Conservation (phyloP, 2,113 vertebrate species). For the Protobothrops flavoviridis region DNA sequence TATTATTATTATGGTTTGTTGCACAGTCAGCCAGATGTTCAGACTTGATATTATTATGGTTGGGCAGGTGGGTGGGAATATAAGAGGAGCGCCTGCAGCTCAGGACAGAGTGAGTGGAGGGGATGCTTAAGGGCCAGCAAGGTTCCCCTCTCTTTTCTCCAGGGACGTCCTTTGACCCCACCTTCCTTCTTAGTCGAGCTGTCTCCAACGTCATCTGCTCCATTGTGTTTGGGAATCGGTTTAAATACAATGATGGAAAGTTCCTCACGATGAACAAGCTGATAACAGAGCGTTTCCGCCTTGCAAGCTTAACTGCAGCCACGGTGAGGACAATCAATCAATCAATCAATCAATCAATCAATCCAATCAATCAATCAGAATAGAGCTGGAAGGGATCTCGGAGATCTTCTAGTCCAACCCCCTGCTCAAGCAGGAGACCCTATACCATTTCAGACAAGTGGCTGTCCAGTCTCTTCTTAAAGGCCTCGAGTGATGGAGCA, state of each 20-base stretch:
- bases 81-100: neutral
- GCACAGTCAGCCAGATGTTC: neutral
- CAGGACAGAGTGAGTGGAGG: neutral
- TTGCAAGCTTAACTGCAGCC: neutral
- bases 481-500: too few species aligned
- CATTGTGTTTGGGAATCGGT: neutral
- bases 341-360: too few species aligned
- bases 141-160: conserved; percentile 3
- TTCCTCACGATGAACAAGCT: conserved; percentile 31
- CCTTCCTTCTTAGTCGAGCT: neutral
- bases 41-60: neutral
- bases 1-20: neutral
- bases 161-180: neutral
- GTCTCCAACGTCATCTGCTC: neutral
- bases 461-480: too few species aligned
- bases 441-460: too few species aligned
- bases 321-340: neutral
- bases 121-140: neutral
- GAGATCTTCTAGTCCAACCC: too few species aligned
- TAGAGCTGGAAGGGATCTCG: too few species aligned
- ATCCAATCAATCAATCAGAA: too few species aligned
- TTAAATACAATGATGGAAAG: conserved; percentile 18
- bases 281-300: neutral
- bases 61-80: neutral
- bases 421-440: too few species aligned